These are phyloP conservation scores for Cerceris ruficornis DNA, from an alignment of 2,888 invertebrate species.

Conservation along the genomic window DNA sequence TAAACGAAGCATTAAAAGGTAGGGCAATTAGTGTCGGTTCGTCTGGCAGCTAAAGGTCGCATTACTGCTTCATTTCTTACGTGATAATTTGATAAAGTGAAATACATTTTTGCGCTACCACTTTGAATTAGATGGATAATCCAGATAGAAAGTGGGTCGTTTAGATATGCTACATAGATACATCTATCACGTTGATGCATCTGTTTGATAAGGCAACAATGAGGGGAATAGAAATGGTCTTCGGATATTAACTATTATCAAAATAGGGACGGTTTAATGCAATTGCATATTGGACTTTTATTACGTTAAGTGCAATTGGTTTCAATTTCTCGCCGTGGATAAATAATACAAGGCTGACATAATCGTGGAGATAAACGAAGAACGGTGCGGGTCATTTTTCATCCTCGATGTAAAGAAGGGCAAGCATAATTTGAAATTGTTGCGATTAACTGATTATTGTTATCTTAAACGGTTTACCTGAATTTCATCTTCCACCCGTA, in stretches of 20 bases:
- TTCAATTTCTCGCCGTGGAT: no score
- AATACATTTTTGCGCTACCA: background rate
- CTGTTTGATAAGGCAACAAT: conserved; percentile 20
- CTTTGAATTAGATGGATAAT: conserved; percentile 1
- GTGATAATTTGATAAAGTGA: background rate
- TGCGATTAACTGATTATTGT: background rate
- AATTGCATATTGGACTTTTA: background rate
- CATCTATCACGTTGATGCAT: conserved; percentile 23
- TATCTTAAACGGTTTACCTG: conserved; percentile 47
- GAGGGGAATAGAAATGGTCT: conserved; percentile 2
- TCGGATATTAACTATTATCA: conserved; percentile 16
- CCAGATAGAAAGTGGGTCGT: background rate
- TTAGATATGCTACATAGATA: conserved; percentile 25
- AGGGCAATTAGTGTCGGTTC: background rate
- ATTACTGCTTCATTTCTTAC: background rate
- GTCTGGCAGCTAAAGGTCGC: background rate
- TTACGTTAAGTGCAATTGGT: no score
- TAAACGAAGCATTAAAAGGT: background rate
- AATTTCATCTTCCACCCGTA: conserved; percentile 52
- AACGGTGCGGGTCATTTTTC: no score
- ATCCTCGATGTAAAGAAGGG: no score
- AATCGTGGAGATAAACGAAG: no score
- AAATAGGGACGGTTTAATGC: background rate
- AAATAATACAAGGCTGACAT: no score
- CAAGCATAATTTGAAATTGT: no score